Conservation (phyloP, 2,797 vertebrate species). For the Champsocephalus gunnari region DNA sequence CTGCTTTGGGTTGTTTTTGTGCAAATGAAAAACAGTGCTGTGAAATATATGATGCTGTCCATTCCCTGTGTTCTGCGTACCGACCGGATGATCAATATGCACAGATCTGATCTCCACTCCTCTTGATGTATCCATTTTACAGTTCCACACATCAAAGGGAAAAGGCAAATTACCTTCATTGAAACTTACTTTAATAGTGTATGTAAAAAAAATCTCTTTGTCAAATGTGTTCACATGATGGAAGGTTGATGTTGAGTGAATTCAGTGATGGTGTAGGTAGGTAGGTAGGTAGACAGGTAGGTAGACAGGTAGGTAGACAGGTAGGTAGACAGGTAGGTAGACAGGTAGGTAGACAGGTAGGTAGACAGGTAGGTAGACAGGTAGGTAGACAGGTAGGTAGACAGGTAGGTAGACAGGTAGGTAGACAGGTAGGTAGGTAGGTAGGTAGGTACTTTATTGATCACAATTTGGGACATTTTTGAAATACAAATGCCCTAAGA, state of each 20-base stretch:
- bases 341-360: accelerated
- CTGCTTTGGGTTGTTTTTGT: conserved; percentile 14
- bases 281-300: too few species aligned
- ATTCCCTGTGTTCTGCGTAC: neutral
- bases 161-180: neutral
- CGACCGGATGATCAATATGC: neutral
- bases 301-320: too few species aligned
- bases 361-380: too few species aligned
- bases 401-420: accelerated
- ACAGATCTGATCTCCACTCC: neutral
- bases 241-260: neutral
- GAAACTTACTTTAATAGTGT: neutral
- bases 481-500: too few species aligned
- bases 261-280: too few species aligned
- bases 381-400: too few species aligned
- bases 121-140: neutral
- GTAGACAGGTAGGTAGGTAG: accelerated
- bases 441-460: too few species aligned
- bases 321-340: too few species aligned
- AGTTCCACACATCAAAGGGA: neutral
- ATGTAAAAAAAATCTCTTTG: neutral
- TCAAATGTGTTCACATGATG: neutral
- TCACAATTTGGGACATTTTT: too few species aligned
- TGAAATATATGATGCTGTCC: neutral
- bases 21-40: neutral